These are phyloP conservation scores for Tineola bisselliella DNA, from an alignment of 2,888 invertebrate genomes.

Conservation along the genomic window DNA sequence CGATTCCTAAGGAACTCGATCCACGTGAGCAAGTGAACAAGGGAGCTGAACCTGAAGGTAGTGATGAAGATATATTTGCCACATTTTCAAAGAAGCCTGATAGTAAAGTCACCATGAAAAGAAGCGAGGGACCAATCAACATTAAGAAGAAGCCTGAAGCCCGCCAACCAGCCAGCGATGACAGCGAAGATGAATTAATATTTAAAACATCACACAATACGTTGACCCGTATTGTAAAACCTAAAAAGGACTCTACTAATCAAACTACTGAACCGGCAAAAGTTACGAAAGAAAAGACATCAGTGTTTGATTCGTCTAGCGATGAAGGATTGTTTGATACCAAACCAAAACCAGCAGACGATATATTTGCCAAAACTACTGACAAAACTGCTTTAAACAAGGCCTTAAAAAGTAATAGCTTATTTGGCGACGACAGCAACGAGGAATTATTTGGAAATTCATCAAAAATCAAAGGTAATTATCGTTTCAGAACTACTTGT, in stretches of 20 bases:
- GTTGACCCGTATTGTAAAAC: background rate
- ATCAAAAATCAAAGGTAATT: background rate
- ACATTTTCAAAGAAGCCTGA: conserved; percentile 14
- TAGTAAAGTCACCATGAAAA: conserved; percentile 8
- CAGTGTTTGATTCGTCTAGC: conserved; percentile 38
- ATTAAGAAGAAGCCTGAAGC: background rate
- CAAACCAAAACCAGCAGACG: conserved; percentile 22
- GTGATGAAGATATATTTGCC: conserved; percentile 15
- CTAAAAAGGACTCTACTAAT: conserved; percentile 10
- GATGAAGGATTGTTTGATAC: conserved; percentile 42
- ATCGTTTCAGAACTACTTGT: too few relatives aligned
- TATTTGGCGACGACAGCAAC: conserved; percentile 43
- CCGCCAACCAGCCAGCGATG: conserved; percentile 3
- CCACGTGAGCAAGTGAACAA: conserved; percentile 8
- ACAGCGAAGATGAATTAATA: conserved; percentile 13
- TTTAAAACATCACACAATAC: conserved; percentile 6
- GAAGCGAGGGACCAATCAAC: background rate
- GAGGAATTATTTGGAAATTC: conserved; percentile 36
- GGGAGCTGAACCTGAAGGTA: background rate
- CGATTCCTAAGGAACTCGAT: conserved; percentile 10
- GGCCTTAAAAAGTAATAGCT: conserved; percentile 24
- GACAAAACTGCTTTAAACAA: background rate
- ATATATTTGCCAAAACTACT: conserved; percentile 1
- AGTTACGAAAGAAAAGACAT: conserved; percentile 19
- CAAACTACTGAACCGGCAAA: background rate